Evolutionary conservation across 2,888 invertebrate species (phyloP).

Genomic region (Machimus rusticus): DNA sequence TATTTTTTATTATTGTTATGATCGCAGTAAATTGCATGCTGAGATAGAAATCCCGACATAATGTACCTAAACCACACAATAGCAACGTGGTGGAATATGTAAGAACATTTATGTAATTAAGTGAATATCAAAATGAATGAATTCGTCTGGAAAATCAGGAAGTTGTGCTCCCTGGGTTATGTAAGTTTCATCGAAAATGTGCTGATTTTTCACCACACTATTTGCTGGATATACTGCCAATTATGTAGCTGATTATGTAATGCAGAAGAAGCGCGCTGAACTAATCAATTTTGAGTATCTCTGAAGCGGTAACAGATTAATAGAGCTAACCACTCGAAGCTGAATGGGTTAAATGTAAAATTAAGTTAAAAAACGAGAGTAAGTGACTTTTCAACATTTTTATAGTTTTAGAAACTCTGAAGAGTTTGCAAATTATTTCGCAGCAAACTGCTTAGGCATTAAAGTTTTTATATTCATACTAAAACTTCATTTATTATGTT

Average conservation of each 20-base stretch:
- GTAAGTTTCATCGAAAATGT: background rate
- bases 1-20: background rate
- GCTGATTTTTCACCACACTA: background rate
- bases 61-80: background rate
- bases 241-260: background rate
- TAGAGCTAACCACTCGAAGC: background rate
- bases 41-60: background rate
- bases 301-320: background rate
- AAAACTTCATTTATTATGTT: too few species aligned
- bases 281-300: background rate
- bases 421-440: too few species aligned
- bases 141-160: background rate
- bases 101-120: background rate
- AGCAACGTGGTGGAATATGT: background rate
- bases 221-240: background rate
- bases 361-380: background rate
- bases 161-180: background rate
- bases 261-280: background rate
- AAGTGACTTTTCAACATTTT: background rate
- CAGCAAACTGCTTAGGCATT: too few species aligned
- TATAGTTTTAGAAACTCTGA: too few species aligned
- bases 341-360: background rate
- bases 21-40: background rate
- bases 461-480: too few species aligned
- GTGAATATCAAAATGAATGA: background rate